A percentile compares a stretch with the other conserved stretches of the same genome.
Evolutionary conservation across 1,140 invertebrate species (phyloP).

Genomic region (Akabosia matsudoensis): DNA sequence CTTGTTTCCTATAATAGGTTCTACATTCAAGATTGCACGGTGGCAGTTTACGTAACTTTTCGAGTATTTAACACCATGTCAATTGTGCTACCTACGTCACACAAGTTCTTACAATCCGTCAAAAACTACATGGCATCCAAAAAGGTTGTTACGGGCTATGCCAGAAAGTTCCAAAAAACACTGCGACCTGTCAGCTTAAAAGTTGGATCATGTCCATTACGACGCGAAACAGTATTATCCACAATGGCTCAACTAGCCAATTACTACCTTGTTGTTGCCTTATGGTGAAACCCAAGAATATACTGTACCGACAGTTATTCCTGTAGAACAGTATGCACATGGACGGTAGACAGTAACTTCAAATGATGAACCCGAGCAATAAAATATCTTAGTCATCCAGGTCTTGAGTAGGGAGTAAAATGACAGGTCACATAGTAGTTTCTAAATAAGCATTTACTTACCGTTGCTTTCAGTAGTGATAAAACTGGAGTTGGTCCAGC

Average conservation of each 20-base stretch:
- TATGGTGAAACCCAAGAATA: too few relatives aligned
- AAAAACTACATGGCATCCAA: background rate
- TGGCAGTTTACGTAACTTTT: constrained; percentile 8
- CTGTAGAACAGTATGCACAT: too few relatives aligned
- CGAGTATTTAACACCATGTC: constrained; percentile 11
- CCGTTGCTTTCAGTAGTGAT: too few relatives aligned
- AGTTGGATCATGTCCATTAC: background rate
- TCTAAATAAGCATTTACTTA: too few relatives aligned
- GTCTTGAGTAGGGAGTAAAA: too few relatives aligned
- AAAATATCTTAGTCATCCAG: too few relatives aligned
- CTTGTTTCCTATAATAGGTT: constrained; percentile 15
- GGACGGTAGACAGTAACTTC: too few relatives aligned
- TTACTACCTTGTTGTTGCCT: background rate
- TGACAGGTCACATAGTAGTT: too few relatives aligned
- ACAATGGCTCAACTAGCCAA: background rate
- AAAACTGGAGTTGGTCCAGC: too few relatives aligned
- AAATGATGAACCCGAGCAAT: too few relatives aligned
- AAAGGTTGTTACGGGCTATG: background rate
- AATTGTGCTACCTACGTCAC: background rate
- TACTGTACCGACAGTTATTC: too few relatives aligned
- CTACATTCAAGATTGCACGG: constrained; percentile 1
- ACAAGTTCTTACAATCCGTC: background rate
- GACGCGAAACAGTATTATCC: background rate
- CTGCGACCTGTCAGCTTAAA: constrained; percentile 5
- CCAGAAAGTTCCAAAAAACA: background rate